These are phyloP conservation scores for Rhipidura dahli DNA, from an alignment of 2,113 vertebrate genomes.

Conservation along the genomic window DNA sequence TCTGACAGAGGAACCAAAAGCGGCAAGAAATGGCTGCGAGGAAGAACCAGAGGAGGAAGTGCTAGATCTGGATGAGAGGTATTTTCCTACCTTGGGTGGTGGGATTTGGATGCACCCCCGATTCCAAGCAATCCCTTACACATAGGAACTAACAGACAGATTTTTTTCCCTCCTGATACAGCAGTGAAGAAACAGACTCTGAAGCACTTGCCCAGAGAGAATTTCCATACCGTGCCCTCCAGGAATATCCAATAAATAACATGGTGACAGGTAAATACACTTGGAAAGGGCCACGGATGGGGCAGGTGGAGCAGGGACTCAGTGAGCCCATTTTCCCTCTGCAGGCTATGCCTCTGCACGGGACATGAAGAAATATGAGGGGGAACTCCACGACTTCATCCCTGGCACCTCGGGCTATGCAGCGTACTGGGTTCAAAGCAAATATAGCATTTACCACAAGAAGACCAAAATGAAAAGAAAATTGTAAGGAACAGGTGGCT, in stretches of 20 bases:
- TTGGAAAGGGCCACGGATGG: background rate
- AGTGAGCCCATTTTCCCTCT: accelerated
- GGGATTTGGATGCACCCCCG: accelerated
- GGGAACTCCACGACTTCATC: slow-evolving; percentile 71
- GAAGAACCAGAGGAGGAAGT: background rate
- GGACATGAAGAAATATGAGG: slow-evolving; percentile 69
- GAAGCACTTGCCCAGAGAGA: background rate
- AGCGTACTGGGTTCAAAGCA: slow-evolving; percentile 60
- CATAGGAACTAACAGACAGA: accelerated
- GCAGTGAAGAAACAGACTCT: background rate
- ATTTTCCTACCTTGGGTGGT: background rate
- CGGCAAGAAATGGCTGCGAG: background rate
- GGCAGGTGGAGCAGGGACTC: background rate
- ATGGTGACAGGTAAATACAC: slow-evolving; percentile 64
- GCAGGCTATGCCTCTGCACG: slow-evolving; percentile 69
- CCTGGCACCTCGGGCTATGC: slow-evolving; percentile 66
- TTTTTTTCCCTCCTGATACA: accelerated
- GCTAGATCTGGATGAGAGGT: slow-evolving; percentile 47
- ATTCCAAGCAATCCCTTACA: background rate
- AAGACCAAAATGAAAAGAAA: slow-evolving; percentile 55
- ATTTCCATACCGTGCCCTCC: background rate
- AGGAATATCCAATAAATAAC: slow-evolving; percentile 46
- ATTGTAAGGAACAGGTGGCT: background rate
- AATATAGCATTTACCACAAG: slow-evolving; percentile 14
- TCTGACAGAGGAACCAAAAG: background rate